A percentile compares a stretch with the other conserved stretches of the same genome.
Conservation (phyloP, 2,113 vertebrate genomes). For the Sapayoa aenigma region DNA sequence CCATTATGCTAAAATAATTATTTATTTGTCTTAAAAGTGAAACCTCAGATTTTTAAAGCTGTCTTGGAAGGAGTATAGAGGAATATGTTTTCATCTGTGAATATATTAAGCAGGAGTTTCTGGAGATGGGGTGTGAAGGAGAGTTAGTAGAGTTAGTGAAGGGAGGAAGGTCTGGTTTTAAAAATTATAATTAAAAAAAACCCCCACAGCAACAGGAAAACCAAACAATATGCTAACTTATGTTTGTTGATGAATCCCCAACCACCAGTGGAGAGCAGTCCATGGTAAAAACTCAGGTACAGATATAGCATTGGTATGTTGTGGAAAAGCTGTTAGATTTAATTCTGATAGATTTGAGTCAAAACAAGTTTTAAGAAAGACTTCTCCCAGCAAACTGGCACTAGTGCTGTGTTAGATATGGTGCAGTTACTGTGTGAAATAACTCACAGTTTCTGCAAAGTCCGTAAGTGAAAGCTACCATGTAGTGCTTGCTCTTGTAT, state of each 20-base stretch:
- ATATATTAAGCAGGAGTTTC: background rate
- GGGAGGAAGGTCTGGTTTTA: background rate
- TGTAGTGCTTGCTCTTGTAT: background rate
- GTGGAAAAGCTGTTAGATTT: background rate
- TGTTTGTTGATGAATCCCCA: constrained; percentile 35
- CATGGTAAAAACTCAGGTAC: background rate
- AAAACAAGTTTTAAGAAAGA: background rate
- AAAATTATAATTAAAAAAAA: background rate
- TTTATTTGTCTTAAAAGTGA: constrained; percentile 42
- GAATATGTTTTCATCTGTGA: background rate
- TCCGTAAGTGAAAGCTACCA: background rate
- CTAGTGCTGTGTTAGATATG: background rate
- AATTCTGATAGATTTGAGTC: background rate
- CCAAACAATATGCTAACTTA: background rate
- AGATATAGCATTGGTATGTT: background rate
- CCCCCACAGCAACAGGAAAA: background rate
- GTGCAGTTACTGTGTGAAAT: background rate
- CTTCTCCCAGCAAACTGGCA: background rate
- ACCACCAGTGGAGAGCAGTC: background rate
- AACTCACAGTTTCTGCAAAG: background rate
- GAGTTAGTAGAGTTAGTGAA: background rate
- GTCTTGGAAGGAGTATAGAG: background rate
- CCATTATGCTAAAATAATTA: constrained; percentile 33
- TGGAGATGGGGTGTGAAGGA: background rate
- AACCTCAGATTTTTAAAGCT: constrained; percentile 27